Evolutionary conservation across 2,113 vertebrate species (phyloP), one percentile per base, ranked within the genome.

Genomic region (Gavialis gangeticus): DNA sequence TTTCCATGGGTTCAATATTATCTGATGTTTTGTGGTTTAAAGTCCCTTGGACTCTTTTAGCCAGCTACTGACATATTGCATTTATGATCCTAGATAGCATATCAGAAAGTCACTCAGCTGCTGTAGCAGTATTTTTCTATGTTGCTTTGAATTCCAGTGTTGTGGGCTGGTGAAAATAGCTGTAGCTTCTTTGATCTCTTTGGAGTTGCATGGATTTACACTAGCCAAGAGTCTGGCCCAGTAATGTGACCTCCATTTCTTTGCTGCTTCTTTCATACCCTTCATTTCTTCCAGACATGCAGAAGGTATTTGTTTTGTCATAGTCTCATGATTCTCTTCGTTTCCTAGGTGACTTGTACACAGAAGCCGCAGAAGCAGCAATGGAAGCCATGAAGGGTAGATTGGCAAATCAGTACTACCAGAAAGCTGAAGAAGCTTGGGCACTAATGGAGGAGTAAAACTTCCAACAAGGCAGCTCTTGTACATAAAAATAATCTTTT

Each of bases 391-490:
- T 99, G 99, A 99, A 99, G 76, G 99, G 99, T 77, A 98, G 99
- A 21, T 95, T 99, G 89, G 99, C 99, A 67, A 99, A 99, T 96
- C 98, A 99, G 92, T 99, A 99, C 97, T 99, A 99, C 93, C 97
- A 99, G 97, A 99, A 99, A 96, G 99, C 99, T 0, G 99, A 99
- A 90, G 99, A 99, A 89, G 99, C 99, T 73, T 99, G 99, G 99
- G 98, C 98, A 0, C 95, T 98, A 91, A 98, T 99, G 98, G 99
- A 99, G 93, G 99, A 98, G 57, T 99, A 79, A 97, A 24, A 10
- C 2, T 0, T 9, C 75, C 2, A 88, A n/a, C 63, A 11, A 19
- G 37, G 24, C 88, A 19, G 59, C 82, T 94, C 60, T 90, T 96
- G 71, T 95, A 82, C 54, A 97, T 92, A 94, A 6, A 0, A 22